Evolutionary conservation across 2,888 invertebrate genomes (phyloP).

Genomic region (Odontocolon sp.): DNA sequence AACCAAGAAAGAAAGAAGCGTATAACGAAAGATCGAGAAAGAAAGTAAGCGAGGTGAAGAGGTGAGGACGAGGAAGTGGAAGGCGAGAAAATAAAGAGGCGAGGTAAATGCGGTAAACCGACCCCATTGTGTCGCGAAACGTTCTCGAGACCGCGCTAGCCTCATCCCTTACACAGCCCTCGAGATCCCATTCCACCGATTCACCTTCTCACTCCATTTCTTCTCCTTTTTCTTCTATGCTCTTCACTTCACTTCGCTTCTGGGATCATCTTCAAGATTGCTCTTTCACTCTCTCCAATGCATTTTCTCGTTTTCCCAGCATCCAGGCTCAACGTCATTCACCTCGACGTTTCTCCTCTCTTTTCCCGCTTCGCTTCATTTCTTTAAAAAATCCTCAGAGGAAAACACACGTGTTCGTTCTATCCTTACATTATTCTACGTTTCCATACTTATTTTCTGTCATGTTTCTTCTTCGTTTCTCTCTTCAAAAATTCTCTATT

Average conservation of each 20-base stretch:
- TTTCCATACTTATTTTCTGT: too few relatives aligned
- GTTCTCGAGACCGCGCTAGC: constrained; percentile 44
- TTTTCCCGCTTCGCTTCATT: constrained; percentile 4
- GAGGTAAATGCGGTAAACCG: constrained; percentile 62
- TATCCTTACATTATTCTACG: too few relatives aligned
- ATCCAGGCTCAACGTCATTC: too few relatives aligned
- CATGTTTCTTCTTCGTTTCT: too few relatives aligned
- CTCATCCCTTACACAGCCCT: constrained; percentile 49
- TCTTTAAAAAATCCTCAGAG: constrained; percentile 2
- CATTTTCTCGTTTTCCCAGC: not conserved
- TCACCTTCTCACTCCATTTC: constrained; percentile 12
- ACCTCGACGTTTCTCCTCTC: not conserved
- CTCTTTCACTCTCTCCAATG: not conserved
- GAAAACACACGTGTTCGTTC: not conserved
- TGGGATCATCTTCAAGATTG: not conserved
- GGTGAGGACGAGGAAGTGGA: constrained; percentile 3
- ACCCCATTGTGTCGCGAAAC: constrained; percentile 58
- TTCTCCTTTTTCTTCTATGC: too few relatives aligned
- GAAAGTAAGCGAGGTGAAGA: constrained; percentile 23
- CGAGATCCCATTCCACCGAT: constrained; percentile 22
- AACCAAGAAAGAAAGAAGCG: not conserved
- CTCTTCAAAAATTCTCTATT: too few relatives aligned
- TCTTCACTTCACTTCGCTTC: not conserved
- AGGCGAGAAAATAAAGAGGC: constrained; percentile 57
- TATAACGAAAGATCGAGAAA: too few relatives aligned